Evolutionary conservation across 2,888 invertebrate species (phyloP), one percentile per base, ranked within the genome.

Genomic region (Ormyrus thymus): DNA sequence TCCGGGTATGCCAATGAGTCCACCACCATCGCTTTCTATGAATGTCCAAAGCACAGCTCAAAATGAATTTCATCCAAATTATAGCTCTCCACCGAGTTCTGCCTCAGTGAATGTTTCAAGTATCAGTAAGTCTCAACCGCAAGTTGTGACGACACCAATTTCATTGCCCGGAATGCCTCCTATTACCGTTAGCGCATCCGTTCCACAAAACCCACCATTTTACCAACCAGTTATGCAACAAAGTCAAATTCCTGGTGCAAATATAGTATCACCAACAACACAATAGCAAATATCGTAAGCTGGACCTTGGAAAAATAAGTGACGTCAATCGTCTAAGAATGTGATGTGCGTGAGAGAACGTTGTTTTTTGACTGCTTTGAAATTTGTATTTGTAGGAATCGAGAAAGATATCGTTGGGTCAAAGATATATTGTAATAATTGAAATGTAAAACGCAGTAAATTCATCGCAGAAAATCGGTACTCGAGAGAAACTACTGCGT

Each of bases 91-190:
- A 78, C 82, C 88, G 82, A 76, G 85, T 83, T 80, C 82, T 4
- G 84, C 84, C 3, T 85, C 89, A 13, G 85, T 90, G 53, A 88
- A 88, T 11, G 84, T 88, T 85, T 89, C 90, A 50, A 75, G 43
- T 11, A 84, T 83, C 43, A 84, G 85, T 64, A 76, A 84, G 73
- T 82, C 86, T 74, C 86, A 87, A 56, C 82, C 88, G 29, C 86
- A 88, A 50, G 76, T 89, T 0, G 92, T 94, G 13, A 92, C 94
- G 50, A 95, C 94, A 0, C 94, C 95, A 0, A 93, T 95, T 62
- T 93, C 94, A 11, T 90, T 95, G 82, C 95, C 95, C 46, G 95
- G 95, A 53, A 94, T 95, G 95, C 95, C 95, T 29, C 94, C 95
- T 10, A 94, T 95, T 81, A 95, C 95, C 15, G 95, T 95, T 11